Base-by-base conservation (phyloP, 2,797 vertebrate species). In the Erpetoichthys calabaricus region DNA sequence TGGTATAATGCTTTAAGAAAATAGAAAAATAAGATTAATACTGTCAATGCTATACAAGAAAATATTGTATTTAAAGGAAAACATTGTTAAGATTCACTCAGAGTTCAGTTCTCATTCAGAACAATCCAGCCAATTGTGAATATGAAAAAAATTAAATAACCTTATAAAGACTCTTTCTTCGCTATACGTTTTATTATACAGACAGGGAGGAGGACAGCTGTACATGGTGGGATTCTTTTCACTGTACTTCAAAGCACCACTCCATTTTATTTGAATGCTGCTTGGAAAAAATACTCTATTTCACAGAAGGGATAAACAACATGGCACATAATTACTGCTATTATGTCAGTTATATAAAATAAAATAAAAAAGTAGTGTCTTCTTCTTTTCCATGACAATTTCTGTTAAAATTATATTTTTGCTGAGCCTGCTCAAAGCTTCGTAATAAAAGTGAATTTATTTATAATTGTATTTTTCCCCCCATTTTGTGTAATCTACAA, bases 11-110 rank as follows among this genome's bases (percentile, higher is more conserved):
- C 90, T 89, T 85, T 96, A 95, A 89, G 90, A 97, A 97, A 93
- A 97, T 98, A 98, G 86, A 98, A 98, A 98, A 98, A 98, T 97
- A 97, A 95, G 92, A 93, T 98, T 98, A 98, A 99, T 99, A 97
- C 94, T 98, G 94, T 97, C 89, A 90, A 90, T 91, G 91, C 85
- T 88, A 93, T 90, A 92, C 82, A 89, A 89, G 91, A 94, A 95
- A 92, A 98, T 94, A 92, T 88, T 77, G 85, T 89, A 85, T 85
- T 89, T 74, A 79, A 83, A 73, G 69, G 60, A 83, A 74, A 68
- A 76, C 71, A 74, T 25, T 57, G 63, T 73, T 70, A 76, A 65
- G 64, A 72, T 82, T 80, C 75, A 83, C 64, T 78, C 82, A 79
- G 70, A 54, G 66, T 69, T 67, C 77, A 80, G 87, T 88, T 89